phyloP scores from a whole-genome alignment of 1,140 invertebrate genomes.

The Vollenhovia emeryi region DNA sequence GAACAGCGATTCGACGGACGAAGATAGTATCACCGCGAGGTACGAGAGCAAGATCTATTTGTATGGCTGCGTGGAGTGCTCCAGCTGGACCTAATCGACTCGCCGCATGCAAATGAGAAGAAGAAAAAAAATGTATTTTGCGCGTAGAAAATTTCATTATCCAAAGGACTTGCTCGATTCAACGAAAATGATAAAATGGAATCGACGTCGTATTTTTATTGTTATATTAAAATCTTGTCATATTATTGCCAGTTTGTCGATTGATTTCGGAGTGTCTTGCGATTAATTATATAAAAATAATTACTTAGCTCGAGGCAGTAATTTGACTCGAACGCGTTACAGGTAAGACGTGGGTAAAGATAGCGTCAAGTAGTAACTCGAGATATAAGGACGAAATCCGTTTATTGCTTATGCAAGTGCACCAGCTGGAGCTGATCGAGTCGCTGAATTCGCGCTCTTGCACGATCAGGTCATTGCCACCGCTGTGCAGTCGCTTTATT shows the following conservation, averaged over 20 bases:
- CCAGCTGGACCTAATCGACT: conserved; percentile 55
- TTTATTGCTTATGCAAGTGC: conserved; percentile 49
- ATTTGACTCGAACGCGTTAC: neutral
- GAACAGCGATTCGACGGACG: conserved; percentile 45
- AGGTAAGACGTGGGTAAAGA: neutral
- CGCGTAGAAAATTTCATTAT: neutral
- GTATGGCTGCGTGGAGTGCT: conserved; percentile 36
- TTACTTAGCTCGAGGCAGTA: neutral
- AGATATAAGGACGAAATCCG: conserved; percentile 61
- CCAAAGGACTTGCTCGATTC: neutral
- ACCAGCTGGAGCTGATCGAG: conserved; percentile 63
- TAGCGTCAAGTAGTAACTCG: conserved; percentile 14
- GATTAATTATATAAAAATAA: neutral
- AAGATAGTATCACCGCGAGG: conserved; percentile 48
- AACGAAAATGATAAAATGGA: neutral
- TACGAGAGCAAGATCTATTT: conserved; percentile 56
- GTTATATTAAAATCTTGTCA: neutral
- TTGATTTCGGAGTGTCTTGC: neutral
- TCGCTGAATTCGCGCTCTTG: neutral
- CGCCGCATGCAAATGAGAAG: neutral
- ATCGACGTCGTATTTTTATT: too few relatives aligned
- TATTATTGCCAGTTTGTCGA: neutral
- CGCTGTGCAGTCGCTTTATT: conserved; percentile 34
- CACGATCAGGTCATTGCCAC: conserved; percentile 64
- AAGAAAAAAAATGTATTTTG: conserved; percentile 13